phyloP scores from a whole-genome alignment of 2,888 invertebrate genomes.

The Caradrina clavipalpis region DNA sequence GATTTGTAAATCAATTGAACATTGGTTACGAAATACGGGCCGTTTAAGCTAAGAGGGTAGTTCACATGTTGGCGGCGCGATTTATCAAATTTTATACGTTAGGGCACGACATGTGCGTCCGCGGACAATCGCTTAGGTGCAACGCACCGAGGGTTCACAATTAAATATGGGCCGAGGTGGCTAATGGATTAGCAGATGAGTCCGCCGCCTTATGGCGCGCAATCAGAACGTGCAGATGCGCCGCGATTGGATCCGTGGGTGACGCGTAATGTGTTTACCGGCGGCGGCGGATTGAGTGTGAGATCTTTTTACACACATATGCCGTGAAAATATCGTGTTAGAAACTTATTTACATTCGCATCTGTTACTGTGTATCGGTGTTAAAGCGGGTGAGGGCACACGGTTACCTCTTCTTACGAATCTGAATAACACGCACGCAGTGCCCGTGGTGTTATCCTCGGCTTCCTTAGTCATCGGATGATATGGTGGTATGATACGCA shows the following conservation, averaged over 20 bases:
- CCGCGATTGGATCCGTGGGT: constrained; percentile 76
- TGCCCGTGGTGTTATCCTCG: background rate
- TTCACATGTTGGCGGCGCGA: constrained; percentile 89
- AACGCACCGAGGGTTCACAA: constrained; percentile 72
- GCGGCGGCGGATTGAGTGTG: constrained; percentile 35
- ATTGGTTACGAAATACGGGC: constrained; percentile 74
- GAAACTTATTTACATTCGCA: constrained; percentile 34
- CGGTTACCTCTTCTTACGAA: background rate
- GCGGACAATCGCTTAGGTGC: constrained; percentile 84
- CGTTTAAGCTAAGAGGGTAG: constrained; percentile 90
- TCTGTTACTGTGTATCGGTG: constrained; percentile 27
- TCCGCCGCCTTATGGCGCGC: constrained; percentile 84
- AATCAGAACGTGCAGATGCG: constrained; percentile 84
- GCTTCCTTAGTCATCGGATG: background rate
- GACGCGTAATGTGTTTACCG: constrained; percentile 65
- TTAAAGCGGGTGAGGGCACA: background rate
- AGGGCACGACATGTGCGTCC: constrained; percentile 88
- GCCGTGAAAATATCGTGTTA: constrained; percentile 39
- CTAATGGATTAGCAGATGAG: constrained; percentile 89
- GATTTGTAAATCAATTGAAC: constrained; percentile 51
- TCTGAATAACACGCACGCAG: background rate
- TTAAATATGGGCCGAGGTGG: constrained; percentile 88
- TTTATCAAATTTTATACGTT: constrained; percentile 90
- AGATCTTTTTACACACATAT: constrained; percentile 40
- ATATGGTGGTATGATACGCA: background rate